Evolutionary conservation across 1,140 invertebrate genomes (phyloP), one percentile per base, ranked within the genome.

Genomic region (Anagrus nilaparvatae): DNA sequence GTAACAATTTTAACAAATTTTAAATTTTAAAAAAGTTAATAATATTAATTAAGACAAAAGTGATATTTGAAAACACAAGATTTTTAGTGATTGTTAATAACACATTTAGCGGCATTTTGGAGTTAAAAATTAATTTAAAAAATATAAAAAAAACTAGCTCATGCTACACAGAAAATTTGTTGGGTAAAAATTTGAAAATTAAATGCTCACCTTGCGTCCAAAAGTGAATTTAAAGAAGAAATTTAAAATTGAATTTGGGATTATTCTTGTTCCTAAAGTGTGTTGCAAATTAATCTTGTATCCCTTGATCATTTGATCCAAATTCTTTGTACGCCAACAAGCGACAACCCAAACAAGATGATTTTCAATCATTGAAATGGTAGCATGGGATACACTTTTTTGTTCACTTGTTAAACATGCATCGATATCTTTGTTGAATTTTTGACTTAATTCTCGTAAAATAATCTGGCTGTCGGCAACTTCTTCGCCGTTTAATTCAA

Each of bases 361-460:
- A 60, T 93, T 92, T 67, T 95, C 89, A 52, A 93, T 80, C 89
- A 96, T 93, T 18, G 85, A 87, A 56, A 90, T 87, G 71, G 88
- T 90, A n/a, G 89, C 88, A 65, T 94, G 87, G 7, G 86, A 79
- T 8, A 91, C 75, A 53, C 83, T 87, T 46, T 82, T 81, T 61
- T 96, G 89, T 55, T 91, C 87, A 37, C 78, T 64, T 34, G 79
- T 86, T 14, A 96, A 70, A 27, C 73, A 71, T 2, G 72, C 76
- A 63, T 94, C 89, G 49, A 92, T 67, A 61, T 93, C 84, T 60
- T 87, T 84, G 47, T 76, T 77, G 59, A 84, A 90, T 52, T 82
- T 82, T 54, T 82, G 75, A 17, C 82, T 78, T 17, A 94, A 67
- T 49, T 93, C 86, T 50, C 84, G 82, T 53, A 95, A 82, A 51